Base-by-base conservation (phyloP, 2,797 vertebrate species). In the Tokudaia tokunoshimensis region DNA sequence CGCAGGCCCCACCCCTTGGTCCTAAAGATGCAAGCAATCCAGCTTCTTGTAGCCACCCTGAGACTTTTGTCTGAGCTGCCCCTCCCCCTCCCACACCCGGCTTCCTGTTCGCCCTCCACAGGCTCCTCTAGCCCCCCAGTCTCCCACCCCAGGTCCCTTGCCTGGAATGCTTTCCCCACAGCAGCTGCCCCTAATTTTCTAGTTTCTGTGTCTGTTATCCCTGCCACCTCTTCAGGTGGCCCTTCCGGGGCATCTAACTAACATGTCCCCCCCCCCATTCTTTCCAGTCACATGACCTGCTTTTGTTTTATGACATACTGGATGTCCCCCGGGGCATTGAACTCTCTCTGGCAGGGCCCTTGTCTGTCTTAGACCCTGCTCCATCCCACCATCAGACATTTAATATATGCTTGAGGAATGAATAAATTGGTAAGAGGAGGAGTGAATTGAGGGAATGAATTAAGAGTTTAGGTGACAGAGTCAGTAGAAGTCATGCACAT, bases 121-220 rank as follows among this genome's bases (percentile, higher is more conserved):
- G 90, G 24, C 76, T 55, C 90, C 84, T 96, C 63, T 63, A 8
- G 0, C 20, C 63, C 24, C 6, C 17, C 0, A 4, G 20, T 20
- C 55, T n/a, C 72, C 70, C 14, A 7, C 63, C 57, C 84, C 41
- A 50, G 94, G 93, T 80, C 67, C 89, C 93, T 92, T 93, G 61
- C 47, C 37, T 17, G 74, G 91, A 75, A 31, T 57, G 13, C 57
- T 55, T 17, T 72, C 22, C 31, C 50, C 26, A 1, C 0, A 24
- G 34, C 0, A 0, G 72, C 13, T 52, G 37, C 63, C 5, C 29
- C 26, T 13, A 67, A 50, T 3, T 34, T 44, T 84, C 31, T 17
- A 19, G 41, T 2, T 20, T 84, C 82, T 75, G 6, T 75, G 74
- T 75, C 41, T 6, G 17, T 22, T 20, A 41, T 26, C 22, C 22